These are phyloP conservation scores for Phymatocera aterrima DNA, from an alignment of 2,888 invertebrate genomes.

Conservation along the genomic window DNA sequence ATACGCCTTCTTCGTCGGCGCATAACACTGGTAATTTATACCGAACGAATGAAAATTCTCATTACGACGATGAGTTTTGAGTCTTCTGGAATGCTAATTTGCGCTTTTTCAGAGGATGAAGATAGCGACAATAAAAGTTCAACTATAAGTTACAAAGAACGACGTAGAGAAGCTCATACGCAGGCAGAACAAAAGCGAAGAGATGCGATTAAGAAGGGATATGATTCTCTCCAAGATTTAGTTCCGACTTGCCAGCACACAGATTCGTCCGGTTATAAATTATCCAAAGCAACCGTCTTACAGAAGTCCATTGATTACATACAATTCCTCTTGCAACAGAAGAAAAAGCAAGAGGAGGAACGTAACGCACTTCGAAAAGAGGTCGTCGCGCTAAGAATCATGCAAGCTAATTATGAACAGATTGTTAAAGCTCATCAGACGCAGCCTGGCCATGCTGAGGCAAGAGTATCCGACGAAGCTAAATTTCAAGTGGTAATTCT, in stretches of 20 bases:
- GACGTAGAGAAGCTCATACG: slow-evolving; percentile 95
- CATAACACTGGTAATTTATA: slow-evolving; percentile 84
- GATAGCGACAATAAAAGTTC: slow-evolving; percentile 80
- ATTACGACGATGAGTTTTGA: slow-evolving; percentile 37
- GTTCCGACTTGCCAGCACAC: slow-evolving; percentile 96
- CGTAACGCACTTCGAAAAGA: slow-evolving; percentile 92
- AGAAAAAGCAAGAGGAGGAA: slow-evolving; percentile 96
- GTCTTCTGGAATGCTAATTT: background rate
- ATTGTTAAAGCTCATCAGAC: slow-evolving; percentile 97
- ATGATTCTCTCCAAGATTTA: slow-evolving; percentile 93
- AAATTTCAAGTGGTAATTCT: slow-evolving; percentile 95
- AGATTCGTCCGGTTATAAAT: slow-evolving; percentile 93
- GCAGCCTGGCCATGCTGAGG: slow-evolving; percentile 91
- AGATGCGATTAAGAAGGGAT: slow-evolving; percentile 98
- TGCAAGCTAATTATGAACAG: slow-evolving; percentile 95
- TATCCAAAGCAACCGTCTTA: slow-evolving; percentile 96
- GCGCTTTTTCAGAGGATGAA: slow-evolving; percentile 78
- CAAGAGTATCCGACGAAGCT: slow-evolving; percentile 93
- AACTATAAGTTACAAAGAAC: slow-evolving; percentile 92
- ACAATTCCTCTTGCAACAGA: slow-evolving; percentile 93
- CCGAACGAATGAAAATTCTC: slow-evolving; percentile 6
- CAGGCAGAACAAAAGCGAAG: slow-evolving; percentile 97
- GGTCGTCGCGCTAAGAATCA: slow-evolving; percentile 92
- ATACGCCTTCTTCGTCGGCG: slow-evolving; percentile 87
- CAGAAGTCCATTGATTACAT: slow-evolving; percentile 97